phyloP scores from a whole-genome alignment of 2,888 invertebrate species.

The Abscondita cerata region DNA sequence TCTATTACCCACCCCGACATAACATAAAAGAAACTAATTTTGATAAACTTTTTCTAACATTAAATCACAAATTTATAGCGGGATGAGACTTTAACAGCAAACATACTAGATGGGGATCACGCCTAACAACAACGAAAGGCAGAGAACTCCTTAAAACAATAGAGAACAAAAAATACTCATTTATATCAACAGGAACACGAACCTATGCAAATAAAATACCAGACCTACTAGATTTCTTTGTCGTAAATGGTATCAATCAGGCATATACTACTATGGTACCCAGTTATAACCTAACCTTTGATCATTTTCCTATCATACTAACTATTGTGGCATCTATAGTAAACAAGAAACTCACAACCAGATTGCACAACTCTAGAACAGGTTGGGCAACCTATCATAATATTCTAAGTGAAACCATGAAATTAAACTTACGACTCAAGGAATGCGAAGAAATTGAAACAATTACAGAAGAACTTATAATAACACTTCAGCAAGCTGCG shows the following conservation, averaged over 20 bases:
- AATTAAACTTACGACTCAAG: background rate
- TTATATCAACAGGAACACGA: background rate
- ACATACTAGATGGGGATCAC: background rate
- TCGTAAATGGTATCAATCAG: background rate
- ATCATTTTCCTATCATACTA: constrained; percentile 2
- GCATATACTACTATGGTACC: background rate
- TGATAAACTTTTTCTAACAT: too few species aligned
- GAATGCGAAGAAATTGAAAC: background rate
- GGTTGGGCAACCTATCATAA: background rate
- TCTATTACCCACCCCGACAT: background rate
- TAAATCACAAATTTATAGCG: background rate
- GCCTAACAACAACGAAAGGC: background rate
- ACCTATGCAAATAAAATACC: background rate
- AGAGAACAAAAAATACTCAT: background rate
- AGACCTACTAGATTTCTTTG: background rate
- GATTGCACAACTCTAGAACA: too few species aligned
- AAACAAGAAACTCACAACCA: background rate
- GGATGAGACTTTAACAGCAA: background rate
- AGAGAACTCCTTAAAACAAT: background rate
- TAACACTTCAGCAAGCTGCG: background rate
- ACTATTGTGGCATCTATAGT: background rate
- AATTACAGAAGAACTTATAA: constrained; percentile 1
- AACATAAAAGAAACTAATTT: background rate
- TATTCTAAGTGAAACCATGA: background rate
- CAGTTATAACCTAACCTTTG: background rate